Evolutionary conservation across 30 jellyfish, hydroid and myxozoan genomes (phyloP).

Genomic region (Cassiopea xamachana): DNA sequence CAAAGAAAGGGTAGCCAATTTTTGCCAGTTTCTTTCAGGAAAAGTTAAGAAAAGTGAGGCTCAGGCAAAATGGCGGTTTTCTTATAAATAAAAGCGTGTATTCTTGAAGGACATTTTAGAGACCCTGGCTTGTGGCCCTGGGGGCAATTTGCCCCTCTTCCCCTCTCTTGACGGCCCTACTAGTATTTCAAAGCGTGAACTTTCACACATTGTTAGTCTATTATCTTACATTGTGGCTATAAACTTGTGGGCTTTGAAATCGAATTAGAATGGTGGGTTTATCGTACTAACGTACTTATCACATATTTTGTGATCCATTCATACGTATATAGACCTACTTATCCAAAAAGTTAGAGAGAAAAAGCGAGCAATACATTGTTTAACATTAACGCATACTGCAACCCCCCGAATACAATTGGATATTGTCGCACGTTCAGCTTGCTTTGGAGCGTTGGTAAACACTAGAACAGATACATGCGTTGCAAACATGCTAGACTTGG

Average conservation of each 20-base stretch:
- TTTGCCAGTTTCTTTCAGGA: no score
- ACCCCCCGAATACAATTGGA: background rate
- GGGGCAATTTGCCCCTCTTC: no score
- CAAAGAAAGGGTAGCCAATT: no score
- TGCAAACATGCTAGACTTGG: no score
- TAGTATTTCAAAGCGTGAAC: no score
- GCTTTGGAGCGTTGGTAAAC: background rate
- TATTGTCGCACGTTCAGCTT: background rate
- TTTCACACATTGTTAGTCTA: background rate
- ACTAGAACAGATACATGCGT: background rate
- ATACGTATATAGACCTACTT: background rate
- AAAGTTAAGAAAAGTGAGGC: no score
- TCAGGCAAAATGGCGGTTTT: no score
- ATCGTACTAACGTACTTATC: background rate
- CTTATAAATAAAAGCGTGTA: no score
- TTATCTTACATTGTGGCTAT: background rate
- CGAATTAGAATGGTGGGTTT: background rate
- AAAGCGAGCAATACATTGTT: background rate
- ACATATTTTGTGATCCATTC: background rate
- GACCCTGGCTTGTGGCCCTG: no score
- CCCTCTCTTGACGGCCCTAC: no score
- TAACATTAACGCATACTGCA: background rate
- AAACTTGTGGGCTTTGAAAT: background rate
- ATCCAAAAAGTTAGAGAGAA: background rate
- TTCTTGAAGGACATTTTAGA: no score